phyloP scores from a whole-genome alignment of 2,797 vertebrate species.

The Schizopygopsis malacanthus region DNA sequence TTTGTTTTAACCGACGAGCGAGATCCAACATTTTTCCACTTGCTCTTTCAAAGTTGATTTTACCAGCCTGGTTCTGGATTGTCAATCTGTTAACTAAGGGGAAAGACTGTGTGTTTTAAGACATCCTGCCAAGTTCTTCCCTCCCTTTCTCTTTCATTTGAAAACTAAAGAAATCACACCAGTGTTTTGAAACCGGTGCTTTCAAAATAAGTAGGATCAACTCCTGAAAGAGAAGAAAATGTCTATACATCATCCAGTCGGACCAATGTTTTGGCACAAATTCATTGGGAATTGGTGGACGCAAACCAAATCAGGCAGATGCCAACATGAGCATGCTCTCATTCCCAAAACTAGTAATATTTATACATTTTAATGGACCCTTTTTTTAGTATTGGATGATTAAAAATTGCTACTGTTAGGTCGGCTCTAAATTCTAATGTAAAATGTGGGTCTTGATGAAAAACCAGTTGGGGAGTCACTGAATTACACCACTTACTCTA shows the following conservation, averaged over 20 bases:
- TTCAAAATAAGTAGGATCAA: background rate
- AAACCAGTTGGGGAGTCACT: background rate
- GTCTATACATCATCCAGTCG: background rate
- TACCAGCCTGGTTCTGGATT: slow-evolving; percentile 10
- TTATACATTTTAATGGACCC: background rate
- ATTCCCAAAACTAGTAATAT: background rate
- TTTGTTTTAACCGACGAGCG: background rate
- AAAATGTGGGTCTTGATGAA: background rate
- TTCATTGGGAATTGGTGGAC: background rate
- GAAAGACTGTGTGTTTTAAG: slow-evolving; percentile 29
- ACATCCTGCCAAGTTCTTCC: slow-evolving; percentile 15
- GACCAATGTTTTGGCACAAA: background rate
- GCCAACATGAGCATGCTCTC: background rate
- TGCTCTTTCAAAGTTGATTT: slow-evolving; percentile 30
- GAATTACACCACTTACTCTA: background rate
- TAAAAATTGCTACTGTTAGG: background rate
- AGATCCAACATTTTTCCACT: slow-evolving; percentile 47
- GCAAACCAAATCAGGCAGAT: background rate
- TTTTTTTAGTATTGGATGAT: background rate
- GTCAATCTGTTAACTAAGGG: slow-evolving; percentile 24
- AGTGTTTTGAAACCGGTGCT: background rate
- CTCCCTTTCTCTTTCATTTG: background rate
- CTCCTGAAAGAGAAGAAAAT: background rate
- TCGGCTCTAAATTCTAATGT: background rate
- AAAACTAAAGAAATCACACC: background rate